phyloP scores from a whole-genome alignment of 2,113 vertebrate species.

The Psilopsiagon aymara region DNA sequence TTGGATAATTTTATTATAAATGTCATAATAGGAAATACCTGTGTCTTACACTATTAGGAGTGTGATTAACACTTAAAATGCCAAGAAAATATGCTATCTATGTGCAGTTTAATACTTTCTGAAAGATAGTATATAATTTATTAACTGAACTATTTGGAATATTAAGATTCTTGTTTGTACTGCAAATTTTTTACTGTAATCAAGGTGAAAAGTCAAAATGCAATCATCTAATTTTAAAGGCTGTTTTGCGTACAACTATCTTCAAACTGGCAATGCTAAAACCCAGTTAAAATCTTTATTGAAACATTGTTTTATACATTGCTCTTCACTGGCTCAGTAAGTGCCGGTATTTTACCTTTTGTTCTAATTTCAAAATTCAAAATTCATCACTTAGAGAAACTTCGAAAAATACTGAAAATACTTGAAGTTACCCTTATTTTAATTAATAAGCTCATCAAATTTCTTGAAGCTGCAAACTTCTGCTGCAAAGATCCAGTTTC shows the following conservation, averaged over 20 bases:
- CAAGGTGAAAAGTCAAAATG: neutral
- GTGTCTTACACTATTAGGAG: neutral
- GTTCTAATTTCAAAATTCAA: neutral
- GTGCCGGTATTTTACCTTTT: neutral
- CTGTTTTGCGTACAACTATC: neutral
- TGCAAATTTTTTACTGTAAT: neutral
- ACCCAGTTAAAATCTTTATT: neutral
- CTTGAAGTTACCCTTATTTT: neutral
- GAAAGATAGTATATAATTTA: neutral
- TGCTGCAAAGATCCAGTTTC: neutral
- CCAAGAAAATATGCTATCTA: neutral
- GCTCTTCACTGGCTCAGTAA: neutral
- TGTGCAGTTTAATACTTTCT: neutral
- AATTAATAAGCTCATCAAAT: neutral
- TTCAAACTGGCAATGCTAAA: neutral
- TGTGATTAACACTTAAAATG: neutral
- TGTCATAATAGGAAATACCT: neutral
- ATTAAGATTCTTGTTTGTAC: neutral
- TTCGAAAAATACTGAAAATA: neutral
- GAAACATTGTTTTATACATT: neutral
- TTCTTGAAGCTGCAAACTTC: neutral
- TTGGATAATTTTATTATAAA: neutral
- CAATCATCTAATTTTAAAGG: neutral
- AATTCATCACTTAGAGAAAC: neutral
- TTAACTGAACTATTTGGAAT: neutral